These are phyloP conservation scores for Clarias pachynema DNA, from an alignment of 2,797 vertebrate species.

Conservation along the genomic window DNA sequence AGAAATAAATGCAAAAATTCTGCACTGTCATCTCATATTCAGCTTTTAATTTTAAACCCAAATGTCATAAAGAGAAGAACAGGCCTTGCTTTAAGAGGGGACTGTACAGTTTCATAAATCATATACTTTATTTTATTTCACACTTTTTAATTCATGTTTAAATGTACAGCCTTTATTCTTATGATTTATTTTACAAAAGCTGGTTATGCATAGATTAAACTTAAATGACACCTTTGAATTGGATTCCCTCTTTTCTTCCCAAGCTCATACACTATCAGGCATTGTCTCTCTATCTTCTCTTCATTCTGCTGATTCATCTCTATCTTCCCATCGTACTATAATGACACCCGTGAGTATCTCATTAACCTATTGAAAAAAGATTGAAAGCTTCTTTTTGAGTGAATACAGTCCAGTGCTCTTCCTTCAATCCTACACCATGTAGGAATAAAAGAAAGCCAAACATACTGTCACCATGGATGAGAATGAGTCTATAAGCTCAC, in stretches of 20 bases:
- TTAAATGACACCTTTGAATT: not conserved
- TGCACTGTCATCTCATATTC: not conserved
- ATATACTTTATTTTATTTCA: not conserved
- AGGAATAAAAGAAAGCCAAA: constrained; percentile 25
- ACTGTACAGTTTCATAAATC: not conserved
- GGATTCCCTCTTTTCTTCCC: not conserved
- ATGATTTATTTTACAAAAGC: not conserved
- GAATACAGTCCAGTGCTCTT: constrained; percentile 32
- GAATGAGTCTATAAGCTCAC: constrained; percentile 25
- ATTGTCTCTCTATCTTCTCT: constrained; percentile 15
- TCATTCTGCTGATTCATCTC: constrained; percentile 41
- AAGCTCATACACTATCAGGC: not conserved
- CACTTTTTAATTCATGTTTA: not conserved
- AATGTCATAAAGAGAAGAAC: not conserved
- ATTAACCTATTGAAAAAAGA: constrained; percentile 41
- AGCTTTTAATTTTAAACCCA: too few relatives aligned
- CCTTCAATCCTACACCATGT: constrained; percentile 15
- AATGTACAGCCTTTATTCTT: not conserved
- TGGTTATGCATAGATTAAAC: not conserved
- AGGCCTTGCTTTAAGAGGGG: not conserved
- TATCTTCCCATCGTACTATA: constrained; percentile 15
- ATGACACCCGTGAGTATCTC: constrained; percentile 38
- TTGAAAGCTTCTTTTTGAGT: constrained; percentile 35
- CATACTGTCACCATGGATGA: constrained; percentile 32
- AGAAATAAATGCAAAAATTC: not conserved